phyloP scores from a whole-genome alignment of 2,113 vertebrate genomes.

The Alethe castanea region DNA sequence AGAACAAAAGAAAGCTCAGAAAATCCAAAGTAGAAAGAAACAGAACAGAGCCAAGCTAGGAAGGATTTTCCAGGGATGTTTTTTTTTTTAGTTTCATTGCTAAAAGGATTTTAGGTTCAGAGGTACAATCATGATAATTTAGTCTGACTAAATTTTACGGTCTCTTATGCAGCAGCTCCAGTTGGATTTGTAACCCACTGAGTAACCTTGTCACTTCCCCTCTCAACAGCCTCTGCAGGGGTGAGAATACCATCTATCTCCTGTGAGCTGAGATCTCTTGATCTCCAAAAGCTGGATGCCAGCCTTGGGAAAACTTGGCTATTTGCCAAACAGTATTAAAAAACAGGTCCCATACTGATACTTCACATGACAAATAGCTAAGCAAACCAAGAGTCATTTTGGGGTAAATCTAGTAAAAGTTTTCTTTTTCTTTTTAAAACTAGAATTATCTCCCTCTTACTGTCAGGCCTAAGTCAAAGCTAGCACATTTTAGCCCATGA shows the following conservation, averaged over 20 bases:
- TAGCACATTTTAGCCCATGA: background rate
- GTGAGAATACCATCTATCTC: background rate
- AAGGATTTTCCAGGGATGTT: background rate
- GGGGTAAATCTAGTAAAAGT: background rate
- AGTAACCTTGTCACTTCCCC: background rate
- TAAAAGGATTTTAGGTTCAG: background rate
- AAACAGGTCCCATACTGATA: background rate
- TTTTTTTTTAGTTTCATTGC: background rate
- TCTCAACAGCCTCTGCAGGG: background rate
- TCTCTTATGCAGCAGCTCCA: background rate
- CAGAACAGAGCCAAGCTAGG: background rate
- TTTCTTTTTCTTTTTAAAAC: background rate
- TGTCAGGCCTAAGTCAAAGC: background rate
- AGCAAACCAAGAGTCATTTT: background rate
- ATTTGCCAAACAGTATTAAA: background rate
- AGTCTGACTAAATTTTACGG: background rate
- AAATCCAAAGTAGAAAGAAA: background rate
- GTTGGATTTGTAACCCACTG: background rate
- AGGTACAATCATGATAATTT: background rate
- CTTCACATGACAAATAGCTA: background rate
- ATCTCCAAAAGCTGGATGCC: background rate
- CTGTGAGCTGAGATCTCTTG: background rate
- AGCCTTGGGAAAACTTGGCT: background rate
- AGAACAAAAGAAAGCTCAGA: background rate
- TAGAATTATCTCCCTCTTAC: background rate